A percentile compares a stretch with the other conserved stretches of the same genome.
Conservation (phyloP, 2,113 vertebrate species). For the Eira barbara region DNA sequence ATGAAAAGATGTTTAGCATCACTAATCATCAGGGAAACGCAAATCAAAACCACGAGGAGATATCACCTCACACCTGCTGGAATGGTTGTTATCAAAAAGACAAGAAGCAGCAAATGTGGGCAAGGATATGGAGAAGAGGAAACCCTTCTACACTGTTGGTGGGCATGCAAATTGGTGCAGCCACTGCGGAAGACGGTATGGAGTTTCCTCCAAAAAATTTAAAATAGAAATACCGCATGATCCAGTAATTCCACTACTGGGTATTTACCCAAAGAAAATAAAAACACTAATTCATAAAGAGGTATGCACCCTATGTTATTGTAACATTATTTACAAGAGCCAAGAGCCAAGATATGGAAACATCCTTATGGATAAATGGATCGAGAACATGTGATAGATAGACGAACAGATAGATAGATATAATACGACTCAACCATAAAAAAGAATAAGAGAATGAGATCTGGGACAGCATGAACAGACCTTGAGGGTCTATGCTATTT, state of each 20-base stretch:
- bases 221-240: neutral
- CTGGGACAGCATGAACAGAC: neutral
- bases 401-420: neutral
- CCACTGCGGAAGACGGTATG: neutral
- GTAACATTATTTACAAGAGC: neutral
- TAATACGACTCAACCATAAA: neutral
- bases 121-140: neutral
- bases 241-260: neutral
- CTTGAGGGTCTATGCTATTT: neutral
- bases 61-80: neutral
- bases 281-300: neutral
- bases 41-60: neutral
- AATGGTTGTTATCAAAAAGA: neutral
- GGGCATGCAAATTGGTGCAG: neutral
- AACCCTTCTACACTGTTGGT: neutral
- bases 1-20: neutral
- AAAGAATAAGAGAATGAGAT: neutral
- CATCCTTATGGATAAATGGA: neutral
- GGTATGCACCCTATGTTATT: neutral
- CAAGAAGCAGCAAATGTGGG: neutral
- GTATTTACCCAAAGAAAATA: neutral
- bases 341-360: neutral
- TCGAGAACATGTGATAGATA: neutral
- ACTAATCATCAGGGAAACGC: neutral
- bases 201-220: neutral